Percentiles rank a stretch among this genome's conserved stretches.
phyloP scores from a whole-genome alignment of 1,140 invertebrate genomes.

The Solen grandis region DNA sequence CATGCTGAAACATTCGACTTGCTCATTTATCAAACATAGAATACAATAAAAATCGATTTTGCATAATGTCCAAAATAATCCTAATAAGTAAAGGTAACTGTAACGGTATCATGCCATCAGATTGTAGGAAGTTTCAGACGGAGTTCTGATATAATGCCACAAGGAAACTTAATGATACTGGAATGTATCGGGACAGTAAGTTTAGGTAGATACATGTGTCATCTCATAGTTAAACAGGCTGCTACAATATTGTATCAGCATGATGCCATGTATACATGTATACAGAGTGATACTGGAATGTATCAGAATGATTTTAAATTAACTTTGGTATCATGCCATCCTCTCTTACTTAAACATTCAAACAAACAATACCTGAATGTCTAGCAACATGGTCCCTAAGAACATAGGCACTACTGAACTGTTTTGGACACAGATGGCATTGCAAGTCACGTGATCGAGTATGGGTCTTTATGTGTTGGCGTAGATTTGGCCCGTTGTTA shows the following conservation, averaged over 20 bases:
- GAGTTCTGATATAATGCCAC: no score
- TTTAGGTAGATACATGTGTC: no score
- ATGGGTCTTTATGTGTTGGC: constrained; percentile 20
- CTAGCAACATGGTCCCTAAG: constrained; percentile 21
- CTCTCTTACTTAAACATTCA: neutral
- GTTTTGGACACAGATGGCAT: constrained; percentile 20
- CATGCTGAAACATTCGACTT: no score
- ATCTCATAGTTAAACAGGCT: no score
- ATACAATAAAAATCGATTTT: neutral
- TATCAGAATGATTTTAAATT: neutral
- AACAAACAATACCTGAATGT: constrained; percentile 7
- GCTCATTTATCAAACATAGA: neutral
- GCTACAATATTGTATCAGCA: no score
- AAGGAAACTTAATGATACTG: no score
- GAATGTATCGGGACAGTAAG: no score
- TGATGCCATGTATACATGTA: neutral
- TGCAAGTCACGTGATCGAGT: constrained; percentile 13
- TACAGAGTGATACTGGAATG: neutral
- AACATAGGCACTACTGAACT: constrained; percentile 25
- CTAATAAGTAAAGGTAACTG: neutral
- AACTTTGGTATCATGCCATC: neutral
- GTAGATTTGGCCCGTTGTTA: constrained; percentile 28
- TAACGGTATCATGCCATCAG: neutral
- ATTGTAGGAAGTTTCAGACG: no score
- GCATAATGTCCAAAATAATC: neutral